Conservation (phyloP, 2,888 invertebrate genomes). For the Lasioglossum calceatum region DNA sequence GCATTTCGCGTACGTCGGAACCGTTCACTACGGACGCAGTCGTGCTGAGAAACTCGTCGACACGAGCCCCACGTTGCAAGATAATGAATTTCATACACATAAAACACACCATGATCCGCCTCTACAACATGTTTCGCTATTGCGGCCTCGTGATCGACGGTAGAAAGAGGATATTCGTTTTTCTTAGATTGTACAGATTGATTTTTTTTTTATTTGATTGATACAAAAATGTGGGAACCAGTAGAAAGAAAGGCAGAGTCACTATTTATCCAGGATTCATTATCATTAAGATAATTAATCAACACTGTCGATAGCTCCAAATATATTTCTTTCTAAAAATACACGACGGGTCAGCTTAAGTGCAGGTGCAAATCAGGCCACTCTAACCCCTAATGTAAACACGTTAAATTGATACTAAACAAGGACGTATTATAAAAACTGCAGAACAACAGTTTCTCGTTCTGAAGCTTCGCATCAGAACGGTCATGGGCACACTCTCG, state of each 20-base stretch:
- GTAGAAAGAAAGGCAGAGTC: background rate
- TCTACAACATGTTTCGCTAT: background rate
- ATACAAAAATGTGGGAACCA: background rate
- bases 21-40: conserved; percentile 1
- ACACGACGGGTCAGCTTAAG: background rate
- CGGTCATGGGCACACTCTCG: background rate
- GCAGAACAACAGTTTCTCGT: background rate
- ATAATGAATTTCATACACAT: background rate
- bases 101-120: background rate
- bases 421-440: background rate
- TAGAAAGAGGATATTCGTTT: background rate
- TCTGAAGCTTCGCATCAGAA: background rate
- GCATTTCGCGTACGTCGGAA: background rate
- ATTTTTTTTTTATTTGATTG: too few species aligned
- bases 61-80: background rate
- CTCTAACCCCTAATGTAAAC: too few species aligned
- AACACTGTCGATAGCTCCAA: background rate
- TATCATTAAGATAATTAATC: too few species aligned
- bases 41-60: conserved; percentile 7
- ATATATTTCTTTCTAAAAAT: background rate
- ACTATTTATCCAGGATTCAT: too few species aligned
- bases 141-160: background rate
- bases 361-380: too few species aligned
- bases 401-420: background rate
- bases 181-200: too few species aligned